Evolutionary conservation across 2,113 vertebrate genomes (phyloP).

Genomic region (Numenius arquata): DNA sequence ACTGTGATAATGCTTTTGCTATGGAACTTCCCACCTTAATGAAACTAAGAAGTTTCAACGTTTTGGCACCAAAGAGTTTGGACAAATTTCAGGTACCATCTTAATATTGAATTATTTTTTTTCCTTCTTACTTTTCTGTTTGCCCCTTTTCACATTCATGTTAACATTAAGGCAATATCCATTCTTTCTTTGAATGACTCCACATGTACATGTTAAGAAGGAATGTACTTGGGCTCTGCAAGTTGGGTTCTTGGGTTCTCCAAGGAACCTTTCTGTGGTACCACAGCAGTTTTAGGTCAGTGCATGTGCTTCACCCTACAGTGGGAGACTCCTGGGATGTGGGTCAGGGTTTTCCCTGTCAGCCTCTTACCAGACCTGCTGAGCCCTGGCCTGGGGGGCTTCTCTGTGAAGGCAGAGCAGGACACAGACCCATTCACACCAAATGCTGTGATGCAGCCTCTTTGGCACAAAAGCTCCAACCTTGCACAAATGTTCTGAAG

Average conservation of each 20-base stretch:
- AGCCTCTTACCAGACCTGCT: neutral
- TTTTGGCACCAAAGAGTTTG: neutral
- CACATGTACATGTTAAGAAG: neutral
- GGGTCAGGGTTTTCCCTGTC: neutral
- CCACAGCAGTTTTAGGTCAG: neutral
- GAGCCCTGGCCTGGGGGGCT: neutral
- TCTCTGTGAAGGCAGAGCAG: neutral
- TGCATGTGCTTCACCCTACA: neutral
- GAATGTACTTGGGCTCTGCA: neutral
- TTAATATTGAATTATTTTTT: neutral
- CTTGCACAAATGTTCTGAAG: neutral
- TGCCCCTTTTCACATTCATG: neutral
- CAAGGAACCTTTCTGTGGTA: neutral
- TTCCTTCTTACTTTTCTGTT: neutral
- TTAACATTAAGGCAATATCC: neutral
- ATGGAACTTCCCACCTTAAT: neutral
- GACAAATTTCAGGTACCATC: neutral
- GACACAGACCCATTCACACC: neutral
- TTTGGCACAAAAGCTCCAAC: neutral
- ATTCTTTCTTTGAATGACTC: neutral
- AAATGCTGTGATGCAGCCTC: neutral
- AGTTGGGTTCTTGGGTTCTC: neutral
- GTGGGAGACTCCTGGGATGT: neutral
- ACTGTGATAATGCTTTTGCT: neutral
- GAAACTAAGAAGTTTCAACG: neutral